Conservation (phyloP, 2,888 invertebrate species). For the Callinectes sapidus region DNA sequence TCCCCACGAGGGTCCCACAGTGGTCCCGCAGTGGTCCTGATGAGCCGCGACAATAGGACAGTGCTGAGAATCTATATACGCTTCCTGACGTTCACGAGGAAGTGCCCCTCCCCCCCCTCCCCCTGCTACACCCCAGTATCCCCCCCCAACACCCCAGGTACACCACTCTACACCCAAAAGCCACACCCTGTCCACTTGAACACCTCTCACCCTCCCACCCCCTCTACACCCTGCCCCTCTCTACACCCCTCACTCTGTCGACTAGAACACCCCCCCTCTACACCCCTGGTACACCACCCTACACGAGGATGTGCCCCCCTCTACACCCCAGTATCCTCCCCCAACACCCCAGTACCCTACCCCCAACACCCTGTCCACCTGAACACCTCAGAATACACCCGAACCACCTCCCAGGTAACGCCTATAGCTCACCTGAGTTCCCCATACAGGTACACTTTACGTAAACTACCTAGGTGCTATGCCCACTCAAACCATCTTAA, state of each 20-base stretch:
- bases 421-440: background rate
- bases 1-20: slow-evolving; percentile 20
- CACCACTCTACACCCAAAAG: no score
- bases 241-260: slow-evolving; percentile 7
- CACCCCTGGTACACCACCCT: no score
- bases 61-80: slow-evolving; percentile 32
- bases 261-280: background rate
- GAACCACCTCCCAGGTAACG: background rate
- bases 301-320: slow-evolving; percentile 33
- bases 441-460: background rate
- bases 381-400: slow-evolving; percentile 2
- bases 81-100: slow-evolving; percentile 24
- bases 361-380: slow-evolving; percentile 9
- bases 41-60: slow-evolving; percentile 46
- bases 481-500: background rate
- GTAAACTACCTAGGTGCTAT: background rate
- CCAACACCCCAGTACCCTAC: background rate
- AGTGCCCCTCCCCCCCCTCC: background rate
- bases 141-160: background rate
- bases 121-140: background rate
- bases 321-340: background rate
- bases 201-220: no score
- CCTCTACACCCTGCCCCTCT: background rate
- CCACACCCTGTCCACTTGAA: slow-evolving; percentile 13
- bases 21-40: slow-evolving; percentile 43